Evolutionary conservation across 1,140 invertebrate genomes (phyloP).

Genomic region (Anastrepha obliqua): DNA sequence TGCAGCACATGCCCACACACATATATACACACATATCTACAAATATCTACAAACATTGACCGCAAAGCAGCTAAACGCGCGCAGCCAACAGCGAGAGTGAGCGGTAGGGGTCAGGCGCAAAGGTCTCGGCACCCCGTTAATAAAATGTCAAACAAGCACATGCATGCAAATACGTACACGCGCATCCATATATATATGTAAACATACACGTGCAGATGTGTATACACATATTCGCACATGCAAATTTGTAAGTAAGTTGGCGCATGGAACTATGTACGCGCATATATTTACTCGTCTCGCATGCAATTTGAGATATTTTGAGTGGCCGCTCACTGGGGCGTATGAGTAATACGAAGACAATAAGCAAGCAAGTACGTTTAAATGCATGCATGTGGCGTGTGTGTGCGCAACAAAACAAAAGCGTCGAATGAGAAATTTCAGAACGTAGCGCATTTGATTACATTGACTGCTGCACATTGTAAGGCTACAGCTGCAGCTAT

Average conservation of each 20-base stretch:
- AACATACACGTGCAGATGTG: neutral
- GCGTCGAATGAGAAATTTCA: neutral
- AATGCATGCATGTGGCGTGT: neutral
- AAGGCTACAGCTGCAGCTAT: slow-evolving; percentile 47
- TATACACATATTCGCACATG: neutral
- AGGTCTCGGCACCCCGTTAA: slow-evolving; percentile 7
- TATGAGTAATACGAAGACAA: slow-evolving; percentile 38
- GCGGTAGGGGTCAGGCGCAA: neutral
- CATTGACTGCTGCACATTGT: neutral
- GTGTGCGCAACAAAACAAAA: neutral
- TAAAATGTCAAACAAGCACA: slow-evolving; percentile 54
- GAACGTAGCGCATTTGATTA: neutral
- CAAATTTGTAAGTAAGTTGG: neutral
- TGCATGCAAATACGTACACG: slow-evolving; percentile 56
- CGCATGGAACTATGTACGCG: neutral
- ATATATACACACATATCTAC: neutral
- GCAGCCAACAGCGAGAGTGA: neutral
- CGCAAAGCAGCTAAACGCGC: neutral
- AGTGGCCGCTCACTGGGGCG: slow-evolving; percentile 32
- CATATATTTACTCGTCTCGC: neutral
- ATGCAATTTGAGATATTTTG: slow-evolving; percentile 41
- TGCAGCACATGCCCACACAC: too few relatives aligned
- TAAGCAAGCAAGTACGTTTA: neutral
- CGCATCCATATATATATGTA: slow-evolving; percentile 23
- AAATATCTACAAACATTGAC: neutral